Percentiles rank a stretch among this genome's conserved stretches.
phyloP scores from a whole-genome alignment of 2,888 invertebrate species.

The Parochlus steinenii region DNA sequence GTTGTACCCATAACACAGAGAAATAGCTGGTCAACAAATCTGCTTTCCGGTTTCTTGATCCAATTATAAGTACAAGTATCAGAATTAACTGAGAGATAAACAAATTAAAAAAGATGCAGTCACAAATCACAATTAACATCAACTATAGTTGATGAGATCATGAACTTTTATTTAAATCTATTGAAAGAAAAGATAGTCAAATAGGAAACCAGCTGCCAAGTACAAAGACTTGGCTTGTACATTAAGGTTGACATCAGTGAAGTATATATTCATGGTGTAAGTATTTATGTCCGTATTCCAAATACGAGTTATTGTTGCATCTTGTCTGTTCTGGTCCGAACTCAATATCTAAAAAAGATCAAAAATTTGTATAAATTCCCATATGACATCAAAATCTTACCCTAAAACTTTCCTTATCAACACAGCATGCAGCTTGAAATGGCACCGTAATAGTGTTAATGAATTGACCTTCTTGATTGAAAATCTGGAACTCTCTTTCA shows the following conservation, averaged over 20 bases:
- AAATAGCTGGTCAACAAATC: too few relatives aligned
- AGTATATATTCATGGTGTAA: conserved; percentile 57
- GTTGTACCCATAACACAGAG: too few relatives aligned
- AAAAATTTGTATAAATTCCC: conserved; percentile 16
- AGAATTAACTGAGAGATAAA: too few relatives aligned
- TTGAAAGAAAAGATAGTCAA: conserved; percentile 34
- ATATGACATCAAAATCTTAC: conserved; percentile 21
- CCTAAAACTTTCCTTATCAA: conserved; percentile 44
- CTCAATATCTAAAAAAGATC: conserved; percentile 33
- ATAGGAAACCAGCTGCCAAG: conserved; percentile 63
- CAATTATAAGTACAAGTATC: too few relatives aligned
- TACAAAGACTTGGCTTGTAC: conserved; percentile 63
- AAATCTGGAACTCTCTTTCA: conserved; percentile 49
- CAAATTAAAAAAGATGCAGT: too few relatives aligned
- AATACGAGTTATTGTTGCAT: conserved; percentile 51
- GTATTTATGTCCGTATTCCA: conserved; percentile 51
- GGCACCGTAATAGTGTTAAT: conserved; percentile 61
- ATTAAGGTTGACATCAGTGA: conserved; percentile 52
- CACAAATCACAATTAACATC: too few relatives aligned
- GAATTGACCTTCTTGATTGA: conserved; percentile 42
- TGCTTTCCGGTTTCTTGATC: too few relatives aligned
- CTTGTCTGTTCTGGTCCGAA: conserved; percentile 40
- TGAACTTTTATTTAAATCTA: too few relatives aligned
- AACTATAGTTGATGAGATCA: too few relatives aligned
- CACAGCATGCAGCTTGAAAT: conserved; percentile 40